phyloP scores from a whole-genome alignment of 1,140 invertebrate species.

The Bombus confusus region DNA sequence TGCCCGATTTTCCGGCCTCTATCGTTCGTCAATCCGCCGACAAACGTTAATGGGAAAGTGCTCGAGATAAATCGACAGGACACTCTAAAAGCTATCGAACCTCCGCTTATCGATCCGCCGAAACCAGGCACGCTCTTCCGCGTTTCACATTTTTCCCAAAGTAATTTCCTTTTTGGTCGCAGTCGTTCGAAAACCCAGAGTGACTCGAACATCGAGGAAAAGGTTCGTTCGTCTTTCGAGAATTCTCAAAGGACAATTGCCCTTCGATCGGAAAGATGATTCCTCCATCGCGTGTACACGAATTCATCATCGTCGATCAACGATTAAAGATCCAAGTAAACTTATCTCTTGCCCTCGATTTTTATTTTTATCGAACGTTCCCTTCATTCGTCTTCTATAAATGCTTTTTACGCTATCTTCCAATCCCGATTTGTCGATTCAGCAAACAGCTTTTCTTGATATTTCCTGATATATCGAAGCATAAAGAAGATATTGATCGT shows the following conservation, averaged over 20 bases:
- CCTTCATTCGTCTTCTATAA: neutral
- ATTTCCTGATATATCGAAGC: neutral
- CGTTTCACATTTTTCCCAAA: conserved; percentile 28
- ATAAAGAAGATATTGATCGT: neutral
- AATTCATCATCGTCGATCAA: neutral
- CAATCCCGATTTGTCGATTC: neutral
- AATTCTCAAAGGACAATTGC: neutral
- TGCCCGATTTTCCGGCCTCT: conserved; percentile 26
- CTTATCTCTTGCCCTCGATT: neutral
- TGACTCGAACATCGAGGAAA: neutral
- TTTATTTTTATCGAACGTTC: neutral
- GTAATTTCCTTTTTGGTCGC: conserved; percentile 15
- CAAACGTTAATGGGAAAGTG: conserved; percentile 49
- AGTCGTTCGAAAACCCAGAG: neutral
- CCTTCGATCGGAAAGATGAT: neutral
- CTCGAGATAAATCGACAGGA: conserved; percentile 50
- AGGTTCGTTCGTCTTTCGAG: neutral
- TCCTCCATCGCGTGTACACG: too few relatives aligned
- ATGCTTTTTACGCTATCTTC: neutral
- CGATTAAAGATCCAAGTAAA: neutral
- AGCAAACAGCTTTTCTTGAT: too few relatives aligned
- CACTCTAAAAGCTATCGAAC: conserved; percentile 44
- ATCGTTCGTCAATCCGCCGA: conserved; percentile 37
- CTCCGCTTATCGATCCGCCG: conserved; percentile 39
- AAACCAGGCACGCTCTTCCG: conserved; percentile 26